Conservation (phyloP, 2,113 vertebrate species). For the mouse (Mus musculus) region DNA sequence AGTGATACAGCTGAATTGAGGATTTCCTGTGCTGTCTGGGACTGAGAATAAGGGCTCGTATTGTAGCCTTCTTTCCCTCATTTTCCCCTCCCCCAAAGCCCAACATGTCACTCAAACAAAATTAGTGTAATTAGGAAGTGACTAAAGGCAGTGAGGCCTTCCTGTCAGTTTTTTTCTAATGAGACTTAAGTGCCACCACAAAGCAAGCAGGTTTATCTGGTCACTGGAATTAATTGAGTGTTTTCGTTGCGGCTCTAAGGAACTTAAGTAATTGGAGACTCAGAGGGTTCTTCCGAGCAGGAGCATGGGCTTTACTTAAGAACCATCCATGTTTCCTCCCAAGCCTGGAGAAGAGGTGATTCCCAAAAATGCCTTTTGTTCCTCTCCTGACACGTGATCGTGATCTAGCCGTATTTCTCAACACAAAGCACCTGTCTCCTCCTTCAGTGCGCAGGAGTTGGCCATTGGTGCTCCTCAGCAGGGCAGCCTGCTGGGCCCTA, state of each 20-base stretch:
- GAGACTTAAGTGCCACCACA: constrained; percentile 11
- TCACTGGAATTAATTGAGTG: constrained; percentile 38
- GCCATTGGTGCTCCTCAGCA: background rate
- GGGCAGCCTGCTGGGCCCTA: background rate
- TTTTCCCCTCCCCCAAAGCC: constrained; percentile 46
- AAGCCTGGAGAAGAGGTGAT: background rate
- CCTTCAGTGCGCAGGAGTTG: background rate
- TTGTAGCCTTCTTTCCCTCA: constrained; percentile 49
- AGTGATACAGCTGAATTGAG: constrained; percentile 77
- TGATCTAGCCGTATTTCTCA: background rate
- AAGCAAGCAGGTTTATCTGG: constrained; percentile 60
- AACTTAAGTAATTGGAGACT: constrained; percentile 42
- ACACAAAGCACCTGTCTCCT: background rate
- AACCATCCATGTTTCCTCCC: background rate
- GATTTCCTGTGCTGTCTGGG: constrained; percentile 81
- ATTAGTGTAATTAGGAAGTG: constrained; percentile 68
- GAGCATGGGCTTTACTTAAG: constrained; percentile 22
- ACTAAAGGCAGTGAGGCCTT: constrained; percentile 60
- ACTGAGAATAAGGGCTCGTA: constrained; percentile 75
- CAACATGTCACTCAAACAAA: constrained; percentile 74
- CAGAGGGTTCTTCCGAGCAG: background rate
- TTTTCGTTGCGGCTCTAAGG: constrained; percentile 17
- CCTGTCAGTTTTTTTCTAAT: constrained; percentile 7
- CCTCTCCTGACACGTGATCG: background rate
- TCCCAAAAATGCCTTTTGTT: background rate